phyloP scores from a whole-genome alignment of 2,113 vertebrate species.

The Lasiurus borealis region DNA sequence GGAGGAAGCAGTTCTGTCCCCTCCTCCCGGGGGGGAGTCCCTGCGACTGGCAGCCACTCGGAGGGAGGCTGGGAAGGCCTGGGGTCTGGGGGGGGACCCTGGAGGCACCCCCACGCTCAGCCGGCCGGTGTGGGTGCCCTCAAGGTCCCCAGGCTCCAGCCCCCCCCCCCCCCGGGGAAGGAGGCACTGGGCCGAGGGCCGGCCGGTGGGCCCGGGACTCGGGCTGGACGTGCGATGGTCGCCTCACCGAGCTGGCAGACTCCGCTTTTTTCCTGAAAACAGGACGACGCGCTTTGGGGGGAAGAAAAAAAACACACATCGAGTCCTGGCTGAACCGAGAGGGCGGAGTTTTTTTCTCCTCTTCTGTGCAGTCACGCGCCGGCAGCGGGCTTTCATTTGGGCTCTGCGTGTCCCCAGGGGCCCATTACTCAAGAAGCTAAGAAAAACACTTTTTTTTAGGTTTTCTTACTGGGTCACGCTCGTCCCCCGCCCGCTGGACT shows the following conservation, averaged over 20 bases:
- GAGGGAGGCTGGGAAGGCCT: no score
- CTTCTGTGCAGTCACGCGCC: constrained; percentile 64
- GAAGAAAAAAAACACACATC: neutral
- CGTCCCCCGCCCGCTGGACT: neutral
- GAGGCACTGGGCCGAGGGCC: no score
- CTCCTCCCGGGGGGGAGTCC: no score
- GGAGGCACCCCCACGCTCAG: no score
- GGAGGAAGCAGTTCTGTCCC: no score
- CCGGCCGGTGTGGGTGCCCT: no score
- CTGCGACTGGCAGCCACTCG: no score
- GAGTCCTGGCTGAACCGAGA: neutral
- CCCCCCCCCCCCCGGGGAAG: neutral
- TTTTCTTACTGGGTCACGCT: constrained; percentile 56
- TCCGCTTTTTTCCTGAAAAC: neutral
- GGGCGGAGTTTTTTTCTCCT: neutral
- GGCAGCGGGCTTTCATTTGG: constrained; percentile 66
- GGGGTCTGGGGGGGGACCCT: no score
- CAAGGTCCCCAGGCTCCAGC: no score
- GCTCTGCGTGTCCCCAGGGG: constrained; percentile 48
- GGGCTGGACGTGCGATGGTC: neutral
- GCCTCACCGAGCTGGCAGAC: neutral
- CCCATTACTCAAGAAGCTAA: constrained; percentile 65
- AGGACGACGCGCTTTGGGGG: neutral
- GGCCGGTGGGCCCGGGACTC: neutral
- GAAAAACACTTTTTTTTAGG: constrained; percentile 46